Evolutionary conservation across 2,797 vertebrate species (phyloP).

Genomic region (Ctenopoma multispine): DNA sequence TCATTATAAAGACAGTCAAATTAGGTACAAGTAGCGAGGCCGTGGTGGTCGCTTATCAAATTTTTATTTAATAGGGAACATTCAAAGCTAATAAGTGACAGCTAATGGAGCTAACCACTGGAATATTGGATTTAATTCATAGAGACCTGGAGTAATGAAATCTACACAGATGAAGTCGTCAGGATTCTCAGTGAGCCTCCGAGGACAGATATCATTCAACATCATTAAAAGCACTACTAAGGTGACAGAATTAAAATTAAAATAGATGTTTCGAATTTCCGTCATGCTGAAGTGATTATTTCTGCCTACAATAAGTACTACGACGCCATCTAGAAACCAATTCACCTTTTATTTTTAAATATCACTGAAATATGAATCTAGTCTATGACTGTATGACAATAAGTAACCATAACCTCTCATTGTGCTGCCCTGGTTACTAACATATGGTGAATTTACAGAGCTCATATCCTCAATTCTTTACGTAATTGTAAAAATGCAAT

Average conservation of each 20-base stretch:
- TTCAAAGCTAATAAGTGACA: slow-evolving; percentile 65
- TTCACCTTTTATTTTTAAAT: slow-evolving; percentile 9
- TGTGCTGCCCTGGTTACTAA: neutral
- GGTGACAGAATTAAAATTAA: neutral
- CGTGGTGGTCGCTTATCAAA: slow-evolving; percentile 64
- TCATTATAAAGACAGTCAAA: slow-evolving; percentile 67
- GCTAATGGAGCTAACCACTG: slow-evolving; percentile 40
- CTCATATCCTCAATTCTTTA: neutral
- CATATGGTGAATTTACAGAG: neutral
- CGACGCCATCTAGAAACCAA: slow-evolving; percentile 10
- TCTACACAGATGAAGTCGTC: slow-evolving; percentile 47
- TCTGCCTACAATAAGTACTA: neutral
- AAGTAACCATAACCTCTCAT: neutral
- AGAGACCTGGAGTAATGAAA: slow-evolving; percentile 61
- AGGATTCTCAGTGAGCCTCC: slow-evolving; percentile 5
- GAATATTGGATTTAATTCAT: slow-evolving; percentile 61
- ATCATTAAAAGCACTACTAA: slow-evolving; percentile 9
- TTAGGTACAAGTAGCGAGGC: slow-evolving; percentile 60
- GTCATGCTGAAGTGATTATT: slow-evolving; percentile 15
- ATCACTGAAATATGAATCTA: neutral
- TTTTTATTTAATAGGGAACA: slow-evolving; percentile 72
- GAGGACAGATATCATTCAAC: slow-evolving; percentile 25
- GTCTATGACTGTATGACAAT: neutral
- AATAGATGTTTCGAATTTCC: slow-evolving; percentile 13
- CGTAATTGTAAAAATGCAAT: neutral